phyloP scores from a whole-genome alignment of 2,113 vertebrate genomes.

The Furnarius figulus region DNA sequence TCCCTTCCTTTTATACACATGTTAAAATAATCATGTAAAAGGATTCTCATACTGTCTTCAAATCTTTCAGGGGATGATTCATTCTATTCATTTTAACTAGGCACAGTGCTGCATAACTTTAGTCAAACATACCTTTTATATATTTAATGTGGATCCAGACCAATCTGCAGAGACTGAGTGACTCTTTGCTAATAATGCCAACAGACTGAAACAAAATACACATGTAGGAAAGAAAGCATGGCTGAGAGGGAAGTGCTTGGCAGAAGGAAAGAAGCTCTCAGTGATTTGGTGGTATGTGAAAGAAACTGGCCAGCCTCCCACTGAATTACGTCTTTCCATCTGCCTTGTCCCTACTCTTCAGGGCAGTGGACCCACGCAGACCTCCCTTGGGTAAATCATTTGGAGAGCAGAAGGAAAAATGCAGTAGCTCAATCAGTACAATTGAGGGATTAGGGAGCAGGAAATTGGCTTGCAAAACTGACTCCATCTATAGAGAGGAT shows the following conservation, averaged over 20 bases:
- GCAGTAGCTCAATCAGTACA: background rate
- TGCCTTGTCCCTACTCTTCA: background rate
- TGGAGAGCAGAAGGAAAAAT: background rate
- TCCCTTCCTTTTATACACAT: constrained; percentile 54
- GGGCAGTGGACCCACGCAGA: background rate
- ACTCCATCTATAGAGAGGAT: background rate
- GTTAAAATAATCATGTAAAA: constrained; percentile 73
- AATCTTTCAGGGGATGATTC: constrained; percentile 64
- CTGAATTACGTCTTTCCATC: background rate
- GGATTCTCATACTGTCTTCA: constrained; percentile 45
- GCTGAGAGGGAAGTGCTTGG: constrained; percentile 6
- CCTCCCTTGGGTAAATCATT: background rate
- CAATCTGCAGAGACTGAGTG: background rate
- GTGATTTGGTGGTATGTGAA: constrained; percentile 19
- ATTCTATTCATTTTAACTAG: constrained; percentile 56
- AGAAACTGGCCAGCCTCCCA: constrained; percentile 11
- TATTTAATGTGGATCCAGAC: constrained; percentile 26
- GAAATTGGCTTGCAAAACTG: background rate
- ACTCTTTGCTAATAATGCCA: constrained; percentile 38
- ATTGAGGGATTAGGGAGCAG: background rate
- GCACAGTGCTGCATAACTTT: constrained; percentile 21
- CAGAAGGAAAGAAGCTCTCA: background rate
- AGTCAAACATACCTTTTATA: background rate
- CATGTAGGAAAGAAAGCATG: background rate
- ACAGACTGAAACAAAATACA: constrained; percentile 57